Base-by-base conservation (phyloP, 2,888 invertebrate species). In the Corbicula japonica region DNA sequence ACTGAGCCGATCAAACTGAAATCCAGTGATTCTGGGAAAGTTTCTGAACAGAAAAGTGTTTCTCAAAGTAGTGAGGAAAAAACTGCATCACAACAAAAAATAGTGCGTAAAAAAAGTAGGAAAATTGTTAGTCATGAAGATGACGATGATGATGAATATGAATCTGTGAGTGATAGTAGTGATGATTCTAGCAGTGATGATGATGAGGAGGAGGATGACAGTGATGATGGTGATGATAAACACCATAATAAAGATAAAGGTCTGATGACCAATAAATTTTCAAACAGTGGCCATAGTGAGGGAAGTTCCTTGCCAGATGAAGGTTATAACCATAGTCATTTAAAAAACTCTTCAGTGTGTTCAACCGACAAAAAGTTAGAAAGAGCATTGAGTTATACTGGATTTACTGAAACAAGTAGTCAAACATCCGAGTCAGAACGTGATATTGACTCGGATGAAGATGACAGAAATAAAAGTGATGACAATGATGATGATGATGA, bases 361-460 rank as follows among this genome's bases (percentile, higher is more conserved):
- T 80, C 80, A 34, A 80, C 80, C 0, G 80, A 76, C 34, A 80
- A 80, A 32, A 80, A 76, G 58, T 41, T 77, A 23, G 68, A 71
- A n/a, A 61, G 77, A 62, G 76, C 63, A 0, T 56, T 75, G 23
- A 78, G 77, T 75, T 81, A 80, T 26, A 83, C 72, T 32, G 79
- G 54, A 26, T 75, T 75, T 65, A 75, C 63, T 28, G 71, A 73
- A 71, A 80, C 76, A 10, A 72, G 73, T 26, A 75, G 71, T 65
- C 56, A 60, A 23, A 61, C 66, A 3, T 80, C 70, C 6, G 76
- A 73, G 4, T 80, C 80, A 0, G 80, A 84, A 52, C 70, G 69
- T 26, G 77, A 76, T 38, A 66, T 78, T 21, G 80, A 80, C 10
- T 74, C 63, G 21, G 77, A 79, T 12, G 60, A 62, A 15, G 69